phyloP scores from a whole-genome alignment of 2,113 vertebrate genomes.

The Oryzias curvinotus region DNA sequence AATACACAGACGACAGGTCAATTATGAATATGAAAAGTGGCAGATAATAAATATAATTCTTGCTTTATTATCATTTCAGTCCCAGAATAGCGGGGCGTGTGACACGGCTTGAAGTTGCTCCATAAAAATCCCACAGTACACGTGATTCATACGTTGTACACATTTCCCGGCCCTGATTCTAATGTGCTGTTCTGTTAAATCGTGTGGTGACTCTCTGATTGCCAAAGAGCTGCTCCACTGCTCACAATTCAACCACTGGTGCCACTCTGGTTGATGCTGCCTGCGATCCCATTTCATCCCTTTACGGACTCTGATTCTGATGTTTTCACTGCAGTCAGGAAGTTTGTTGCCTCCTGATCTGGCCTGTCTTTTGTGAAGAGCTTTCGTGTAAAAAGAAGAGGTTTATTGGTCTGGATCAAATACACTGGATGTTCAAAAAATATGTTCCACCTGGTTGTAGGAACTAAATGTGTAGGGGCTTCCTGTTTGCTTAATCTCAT shows the following conservation, averaged over 20 bases:
- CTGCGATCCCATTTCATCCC: slow-evolving; percentile 30
- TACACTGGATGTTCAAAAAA: not conserved
- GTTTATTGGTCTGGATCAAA: slow-evolving; percentile 15
- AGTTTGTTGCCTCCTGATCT: slow-evolving; percentile 17
- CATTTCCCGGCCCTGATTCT: slow-evolving; percentile 2
- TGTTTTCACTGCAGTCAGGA: slow-evolving; percentile 10
- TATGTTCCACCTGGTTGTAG: not conserved
- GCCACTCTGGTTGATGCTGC: slow-evolving; percentile 11
- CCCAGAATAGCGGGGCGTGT: slow-evolving; percentile 5
- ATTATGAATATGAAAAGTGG: slow-evolving; percentile 28
- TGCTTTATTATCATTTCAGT: slow-evolving; percentile 18
- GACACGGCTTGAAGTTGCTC: slow-evolving; percentile 3
- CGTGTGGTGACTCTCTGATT: slow-evolving; percentile 21
- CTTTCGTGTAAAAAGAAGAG: slow-evolving; percentile 1
- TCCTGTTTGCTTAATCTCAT: no score
- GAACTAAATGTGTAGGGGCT: no score
- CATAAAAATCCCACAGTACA: slow-evolving; percentile 1
- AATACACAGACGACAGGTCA: slow-evolving; percentile 6
- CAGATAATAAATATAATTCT: slow-evolving; percentile 15
- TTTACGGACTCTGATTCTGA: slow-evolving; percentile 4
- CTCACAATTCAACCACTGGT: slow-evolving; percentile 16
- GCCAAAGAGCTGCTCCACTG: slow-evolving; percentile 23
- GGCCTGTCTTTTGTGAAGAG: slow-evolving; percentile 5
- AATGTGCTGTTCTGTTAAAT: slow-evolving; percentile 29
- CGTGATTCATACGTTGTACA: slow-evolving; percentile 4